Evolutionary conservation across 2,797 vertebrate species (phyloP).

Genomic region (Hippopotamyrus pictus): DNA sequence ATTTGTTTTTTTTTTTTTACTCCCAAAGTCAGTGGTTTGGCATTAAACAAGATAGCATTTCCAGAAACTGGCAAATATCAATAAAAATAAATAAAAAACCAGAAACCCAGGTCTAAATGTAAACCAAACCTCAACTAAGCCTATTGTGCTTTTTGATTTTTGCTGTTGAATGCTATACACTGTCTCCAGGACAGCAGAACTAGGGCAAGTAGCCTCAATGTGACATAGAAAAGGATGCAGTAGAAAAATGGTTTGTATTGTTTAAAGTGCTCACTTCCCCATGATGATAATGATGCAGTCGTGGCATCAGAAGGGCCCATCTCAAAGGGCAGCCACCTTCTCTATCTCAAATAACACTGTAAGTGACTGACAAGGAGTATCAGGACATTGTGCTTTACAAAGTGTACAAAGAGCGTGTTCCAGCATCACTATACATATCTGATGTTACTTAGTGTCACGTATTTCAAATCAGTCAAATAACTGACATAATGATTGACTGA

Average conservation of each 20-base stretch:
- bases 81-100: no score
- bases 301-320: background rate
- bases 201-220: constrained; percentile 22
- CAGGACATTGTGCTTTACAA: background rate
- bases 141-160: background rate
- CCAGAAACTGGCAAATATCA: constrained; percentile 21
- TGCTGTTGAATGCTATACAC: background rate
- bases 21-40: constrained; percentile 7
- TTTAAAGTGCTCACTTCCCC: background rate
- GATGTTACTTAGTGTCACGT: constrained; percentile 4
- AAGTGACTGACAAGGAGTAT: background rate
- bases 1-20: constrained; percentile 27
- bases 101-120: constrained; percentile 29
- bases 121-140: constrained; percentile 19
- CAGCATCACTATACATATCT: background rate
- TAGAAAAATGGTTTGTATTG: background rate
- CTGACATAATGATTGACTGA: background rate
- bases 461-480: background rate
- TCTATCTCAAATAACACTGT: background rate
- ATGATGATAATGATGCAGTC: background rate
- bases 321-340: background rate
- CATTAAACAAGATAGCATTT: constrained; percentile 27
- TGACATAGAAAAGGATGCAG: background rate
- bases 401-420: background rate
- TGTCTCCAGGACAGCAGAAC: constrained; percentile 18